Evolutionary conservation across 2,113 vertebrate species (phyloP), one percentile per base, ranked within the genome.

Genomic region (Micronisus gabar): DNA sequence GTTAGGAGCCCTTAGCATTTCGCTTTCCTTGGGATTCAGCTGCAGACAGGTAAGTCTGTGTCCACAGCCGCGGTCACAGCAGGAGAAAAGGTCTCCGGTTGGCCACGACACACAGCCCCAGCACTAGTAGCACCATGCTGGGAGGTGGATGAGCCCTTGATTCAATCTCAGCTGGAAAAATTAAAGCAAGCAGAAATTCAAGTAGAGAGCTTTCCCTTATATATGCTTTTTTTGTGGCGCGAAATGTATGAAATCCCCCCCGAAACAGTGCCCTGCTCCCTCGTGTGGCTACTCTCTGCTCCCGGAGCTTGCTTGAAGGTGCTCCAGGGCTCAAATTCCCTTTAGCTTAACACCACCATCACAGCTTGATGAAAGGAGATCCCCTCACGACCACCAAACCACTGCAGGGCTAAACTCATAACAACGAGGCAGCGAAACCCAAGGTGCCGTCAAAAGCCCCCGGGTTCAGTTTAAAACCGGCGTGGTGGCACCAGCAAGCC

Each of bases 391-490:
- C 25, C 74, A 71, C 34, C 11, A 15, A 22, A 26, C 2, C 17
- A 6, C 30, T 10, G 19, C n/a, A 29, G 43, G 40, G 53, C 17
- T 78, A 34, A 70, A 63, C 23, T n/a, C 0, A 0, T 18, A 71
- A 65, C 15, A 26, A 19, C 0, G 6, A 5, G 6, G 55, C 34
- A 75, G 19, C 29, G 71, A 88, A 85, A 32, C 25, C 45, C 52
- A 63, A 53, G 19, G 55, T 38, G 36, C 11, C 2, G 2, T 43
- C 25, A 59, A 58, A 93, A 79, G 14, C 22, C 52, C 52, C 41
- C 5, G 7, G 15, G 25, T 27, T 62, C 27, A 45, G 55, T 20
- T 74, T 19, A 70, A 85, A 87, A 53, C 34, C 36, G 19, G 40
- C 0, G 0, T 17, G 45, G 74, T 66, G 52, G 58, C 30, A 65